Conservation (phyloP, 1,140 invertebrate species). For the Frieseomelitta varia region DNA sequence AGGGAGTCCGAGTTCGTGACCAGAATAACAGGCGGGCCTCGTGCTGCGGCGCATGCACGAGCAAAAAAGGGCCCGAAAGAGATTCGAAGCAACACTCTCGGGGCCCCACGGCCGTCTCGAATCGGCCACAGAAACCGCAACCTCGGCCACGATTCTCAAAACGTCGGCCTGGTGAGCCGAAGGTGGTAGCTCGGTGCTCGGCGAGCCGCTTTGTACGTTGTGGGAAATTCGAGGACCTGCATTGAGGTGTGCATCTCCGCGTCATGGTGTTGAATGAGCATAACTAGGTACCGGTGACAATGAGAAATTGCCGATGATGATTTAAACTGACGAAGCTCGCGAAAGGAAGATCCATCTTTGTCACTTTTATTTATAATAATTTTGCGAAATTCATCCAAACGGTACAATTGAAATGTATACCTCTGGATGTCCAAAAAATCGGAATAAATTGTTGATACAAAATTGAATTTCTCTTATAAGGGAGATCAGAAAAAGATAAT, state of each 20-base stretch:
- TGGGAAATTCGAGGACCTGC: neutral
- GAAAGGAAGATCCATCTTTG: too few species aligned
- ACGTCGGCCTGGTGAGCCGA: neutral
- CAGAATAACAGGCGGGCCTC: constrained; percentile 59
- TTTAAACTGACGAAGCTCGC: neutral
- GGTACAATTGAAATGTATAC: too few species aligned
- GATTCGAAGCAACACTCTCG: constrained; percentile 57
- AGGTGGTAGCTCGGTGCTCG: neutral
- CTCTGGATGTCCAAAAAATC: too few species aligned
- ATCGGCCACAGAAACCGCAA: constrained; percentile 48
- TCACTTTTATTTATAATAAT: too few species aligned
- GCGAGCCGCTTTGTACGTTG: neutral
- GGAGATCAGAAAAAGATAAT: too few species aligned
- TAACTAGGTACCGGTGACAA: too few species aligned
- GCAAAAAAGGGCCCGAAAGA: constrained; percentile 55
- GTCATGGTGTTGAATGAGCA: too few species aligned
- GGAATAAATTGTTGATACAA: too few species aligned
- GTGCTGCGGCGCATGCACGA: constrained; percentile 42
- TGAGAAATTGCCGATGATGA: too few species aligned
- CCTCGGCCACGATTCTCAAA: constrained; percentile 16
- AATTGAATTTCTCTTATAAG: too few species aligned
- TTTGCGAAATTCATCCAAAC: too few species aligned
- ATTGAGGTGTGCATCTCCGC: neutral
- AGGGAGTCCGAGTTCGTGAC: constrained; percentile 56
- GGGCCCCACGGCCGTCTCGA: constrained; percentile 22